phyloP scores from a whole-genome alignment of 2,888 invertebrate genomes.

The Dendrolimus pini region DNA sequence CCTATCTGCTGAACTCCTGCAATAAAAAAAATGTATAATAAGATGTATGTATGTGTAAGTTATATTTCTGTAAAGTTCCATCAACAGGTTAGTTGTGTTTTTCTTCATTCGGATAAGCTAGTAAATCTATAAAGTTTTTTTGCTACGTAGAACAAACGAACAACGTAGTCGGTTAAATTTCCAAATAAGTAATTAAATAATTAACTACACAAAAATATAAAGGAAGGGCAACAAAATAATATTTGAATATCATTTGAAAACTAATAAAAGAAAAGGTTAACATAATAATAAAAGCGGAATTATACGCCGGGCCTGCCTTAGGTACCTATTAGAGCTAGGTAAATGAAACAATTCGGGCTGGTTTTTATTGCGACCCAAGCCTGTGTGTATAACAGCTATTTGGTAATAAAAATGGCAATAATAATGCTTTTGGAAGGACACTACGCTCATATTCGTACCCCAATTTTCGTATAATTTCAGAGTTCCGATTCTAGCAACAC shows the following conservation, averaged over 20 bases:
- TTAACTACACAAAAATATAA: background rate
- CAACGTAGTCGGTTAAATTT: no score
- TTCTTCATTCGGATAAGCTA: no score
- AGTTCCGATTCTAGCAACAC: background rate
- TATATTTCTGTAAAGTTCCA: no score
- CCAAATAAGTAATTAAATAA: no score
- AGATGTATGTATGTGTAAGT: no score
- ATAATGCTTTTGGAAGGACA: constrained; percentile 20
- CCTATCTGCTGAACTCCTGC: no score
- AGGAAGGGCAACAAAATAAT: background rate
- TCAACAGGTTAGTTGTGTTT: no score
- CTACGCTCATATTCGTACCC: constrained; percentile 5
- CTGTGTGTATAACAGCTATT: constrained; percentile 19
- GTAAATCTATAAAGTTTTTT: no score
- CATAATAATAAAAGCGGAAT: constrained; percentile 18
- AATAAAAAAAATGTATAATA: no score
- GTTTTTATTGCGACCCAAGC: constrained; percentile 20
- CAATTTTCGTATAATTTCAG: constrained; percentile 6
- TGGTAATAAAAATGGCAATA: constrained; percentile 22
- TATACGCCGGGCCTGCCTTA: background rate
- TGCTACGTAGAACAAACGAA: no score
- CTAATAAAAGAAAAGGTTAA: constrained; percentile 27
- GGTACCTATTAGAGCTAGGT: constrained; percentile 17
- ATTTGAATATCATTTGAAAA: constrained; percentile 30
- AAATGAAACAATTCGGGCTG: constrained; percentile 27